These are phyloP conservation scores for Thaumatotibia leucotreta DNA, from an alignment of 1,140 invertebrate species.

Conservation along the genomic window DNA sequence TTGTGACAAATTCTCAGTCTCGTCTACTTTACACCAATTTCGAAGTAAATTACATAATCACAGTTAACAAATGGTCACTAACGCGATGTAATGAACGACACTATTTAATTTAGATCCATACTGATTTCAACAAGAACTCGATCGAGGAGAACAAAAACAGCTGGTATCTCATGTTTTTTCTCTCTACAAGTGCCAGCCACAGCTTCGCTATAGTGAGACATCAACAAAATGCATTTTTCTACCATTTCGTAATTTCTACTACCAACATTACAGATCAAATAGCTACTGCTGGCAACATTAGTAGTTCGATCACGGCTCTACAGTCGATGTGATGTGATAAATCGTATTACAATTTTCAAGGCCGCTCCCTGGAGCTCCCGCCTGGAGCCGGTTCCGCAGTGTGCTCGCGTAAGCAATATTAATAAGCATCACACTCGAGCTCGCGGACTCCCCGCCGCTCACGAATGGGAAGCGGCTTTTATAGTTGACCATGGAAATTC, in stretches of 20 bases:
- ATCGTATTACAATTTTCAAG: too few relatives aligned
- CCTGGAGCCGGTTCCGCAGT: too few relatives aligned
- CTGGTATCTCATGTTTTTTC: conserved; percentile 61
- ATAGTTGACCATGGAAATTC: too few relatives aligned
- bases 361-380: too few relatives aligned
- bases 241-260: conserved; percentile 1
- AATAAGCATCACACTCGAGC: too few relatives aligned
- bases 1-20: conserved; percentile 53
- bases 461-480: too few relatives aligned
- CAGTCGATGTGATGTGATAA: too few relatives aligned
- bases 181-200: conserved; percentile 14
- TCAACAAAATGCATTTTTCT: background rate
- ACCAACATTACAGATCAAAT: background rate
- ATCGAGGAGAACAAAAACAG: conserved; percentile 64
- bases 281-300: background rate
- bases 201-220: conserved; percentile 4
- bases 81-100: conserved; percentile 52
- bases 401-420: too few relatives aligned
- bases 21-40: conserved; percentile 50
- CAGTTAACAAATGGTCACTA: conserved; percentile 53
- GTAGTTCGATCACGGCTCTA: too few relatives aligned
- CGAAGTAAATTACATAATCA: conserved; percentile 40
- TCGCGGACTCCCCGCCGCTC: too few relatives aligned
- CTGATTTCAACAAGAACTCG: conserved; percentile 61
- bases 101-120: conserved; percentile 70